Conservation (phyloP, 1,140 invertebrate species). For the Diprion similis region DNA sequence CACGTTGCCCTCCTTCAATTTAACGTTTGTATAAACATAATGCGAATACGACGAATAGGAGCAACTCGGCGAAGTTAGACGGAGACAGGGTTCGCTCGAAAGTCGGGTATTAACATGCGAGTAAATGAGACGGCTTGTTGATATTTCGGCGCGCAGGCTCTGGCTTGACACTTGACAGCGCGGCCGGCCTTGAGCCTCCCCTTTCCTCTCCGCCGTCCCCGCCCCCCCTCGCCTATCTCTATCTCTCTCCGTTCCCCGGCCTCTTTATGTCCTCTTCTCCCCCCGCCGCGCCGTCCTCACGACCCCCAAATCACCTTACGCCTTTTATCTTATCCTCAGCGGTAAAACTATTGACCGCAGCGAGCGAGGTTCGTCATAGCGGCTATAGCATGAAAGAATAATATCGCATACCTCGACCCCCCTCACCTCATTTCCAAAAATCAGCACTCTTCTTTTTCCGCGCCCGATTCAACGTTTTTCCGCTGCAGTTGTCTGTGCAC, state of each 20-base stretch:
- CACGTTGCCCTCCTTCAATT: neutral
- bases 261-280: conserved; percentile 2
- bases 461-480: conserved; percentile 32
- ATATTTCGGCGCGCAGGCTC: conserved; percentile 51
- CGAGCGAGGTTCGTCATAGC: neutral
- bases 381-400: neutral
- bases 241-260: conserved; percentile 18
- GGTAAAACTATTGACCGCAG: conserved; percentile 7
- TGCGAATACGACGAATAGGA: conserved; percentile 7
- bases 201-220: conserved; percentile 27
- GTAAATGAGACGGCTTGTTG: conserved; percentile 46
- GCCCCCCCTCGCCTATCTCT: conserved; percentile 9
- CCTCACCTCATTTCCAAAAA: conserved; percentile 24
- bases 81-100: neutral
- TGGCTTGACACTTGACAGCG: conserved; percentile 28
- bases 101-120: neutral
- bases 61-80: neutral
- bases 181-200: conserved; percentile 23
- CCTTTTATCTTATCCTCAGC: conserved; percentile 2
- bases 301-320: conserved; percentile 20
- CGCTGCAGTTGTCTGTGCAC: too few relatives aligned
- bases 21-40: conserved; percentile 8
- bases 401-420: conserved; percentile 13
- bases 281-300: conserved; percentile 15
- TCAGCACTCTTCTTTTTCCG: conserved; percentile 33